These are phyloP conservation scores for Sebastes dallii DNA, from an alignment of 2,797 vertebrate species.

Conservation along the genomic window DNA sequence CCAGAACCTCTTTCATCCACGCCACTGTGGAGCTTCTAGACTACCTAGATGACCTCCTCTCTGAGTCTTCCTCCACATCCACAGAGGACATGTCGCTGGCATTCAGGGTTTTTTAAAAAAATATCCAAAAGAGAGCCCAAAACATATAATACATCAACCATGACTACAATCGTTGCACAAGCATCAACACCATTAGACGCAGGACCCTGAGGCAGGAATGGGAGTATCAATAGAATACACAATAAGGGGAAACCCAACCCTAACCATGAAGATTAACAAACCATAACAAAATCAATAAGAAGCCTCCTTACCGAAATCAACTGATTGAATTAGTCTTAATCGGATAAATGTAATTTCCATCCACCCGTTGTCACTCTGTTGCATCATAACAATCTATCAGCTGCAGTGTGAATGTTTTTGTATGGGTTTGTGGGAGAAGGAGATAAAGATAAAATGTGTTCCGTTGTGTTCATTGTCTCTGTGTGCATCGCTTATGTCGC, in stretches of 20 bases:
- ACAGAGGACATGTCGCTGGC: too few species aligned
- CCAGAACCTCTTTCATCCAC: too few species aligned
- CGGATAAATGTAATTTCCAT: slow-evolving; percentile 62
- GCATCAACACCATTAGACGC: neutral
- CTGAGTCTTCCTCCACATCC: too few species aligned
- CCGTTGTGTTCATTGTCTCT: slow-evolving; percentile 3
- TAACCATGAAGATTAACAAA: slow-evolving; percentile 1
- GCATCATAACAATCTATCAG: slow-evolving; percentile 27
- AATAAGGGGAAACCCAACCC: slow-evolving; percentile 31
- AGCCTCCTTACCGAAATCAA: slow-evolving; percentile 33
- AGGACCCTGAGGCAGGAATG: neutral
- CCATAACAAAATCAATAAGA: slow-evolving; percentile 46
- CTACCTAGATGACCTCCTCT: too few species aligned
- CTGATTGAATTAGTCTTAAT: slow-evolving; percentile 64
- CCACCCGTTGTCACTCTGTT: slow-evolving; percentile 21
- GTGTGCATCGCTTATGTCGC: neutral
- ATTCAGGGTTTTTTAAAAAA: too few species aligned
- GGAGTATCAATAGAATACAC: slow-evolving; percentile 29
- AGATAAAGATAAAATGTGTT: slow-evolving; percentile 4
- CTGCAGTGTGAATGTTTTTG: slow-evolving; percentile 9
- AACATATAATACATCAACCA: neutral
- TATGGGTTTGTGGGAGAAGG: neutral
- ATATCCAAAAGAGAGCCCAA: neutral
- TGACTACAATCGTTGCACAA: neutral
- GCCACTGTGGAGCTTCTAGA: too few species aligned